phyloP scores from a whole-genome alignment of 2,888 invertebrate genomes.

The Aphidius colemani region DNA sequence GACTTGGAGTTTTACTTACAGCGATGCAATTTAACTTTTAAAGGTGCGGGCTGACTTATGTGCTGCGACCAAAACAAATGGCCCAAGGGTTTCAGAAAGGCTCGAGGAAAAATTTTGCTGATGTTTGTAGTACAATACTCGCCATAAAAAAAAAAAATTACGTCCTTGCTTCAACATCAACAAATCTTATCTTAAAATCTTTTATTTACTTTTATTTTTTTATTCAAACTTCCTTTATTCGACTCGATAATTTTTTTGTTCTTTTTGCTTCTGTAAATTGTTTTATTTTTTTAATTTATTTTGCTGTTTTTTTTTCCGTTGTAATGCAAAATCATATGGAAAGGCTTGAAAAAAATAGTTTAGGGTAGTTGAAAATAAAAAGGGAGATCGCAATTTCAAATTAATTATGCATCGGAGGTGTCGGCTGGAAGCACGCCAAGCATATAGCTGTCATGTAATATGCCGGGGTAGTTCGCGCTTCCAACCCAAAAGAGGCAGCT shows the following conservation, averaged over 20 bases:
- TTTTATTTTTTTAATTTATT: slow-evolving; percentile 22
- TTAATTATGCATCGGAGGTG: slow-evolving; percentile 37
- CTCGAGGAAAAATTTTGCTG: slow-evolving; percentile 27
- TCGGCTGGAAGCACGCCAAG: slow-evolving; percentile 33
- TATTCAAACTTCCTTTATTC: slow-evolving; percentile 10
- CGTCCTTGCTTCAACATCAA: background rate
- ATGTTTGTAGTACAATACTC: background rate
- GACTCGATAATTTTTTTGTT: slow-evolving; percentile 2
- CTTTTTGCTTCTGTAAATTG: slow-evolving; percentile 4
- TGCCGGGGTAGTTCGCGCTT: slow-evolving; percentile 25
- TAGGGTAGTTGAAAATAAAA: background rate
- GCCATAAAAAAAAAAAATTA: slow-evolving; percentile 13
- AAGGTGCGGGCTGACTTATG: slow-evolving; percentile 36
- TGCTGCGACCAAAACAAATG: slow-evolving; percentile 42
- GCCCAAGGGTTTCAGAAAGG: slow-evolving; percentile 17
- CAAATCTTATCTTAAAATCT: slow-evolving; percentile 1
- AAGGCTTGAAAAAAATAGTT: background rate
- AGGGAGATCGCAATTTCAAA: slow-evolving; percentile 18
- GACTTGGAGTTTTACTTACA: slow-evolving; percentile 1
- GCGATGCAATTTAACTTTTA: slow-evolving; percentile 44
- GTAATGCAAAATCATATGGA: background rate
- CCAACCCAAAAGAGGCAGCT: slow-evolving; percentile 45
- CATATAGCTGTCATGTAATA: slow-evolving; percentile 31
- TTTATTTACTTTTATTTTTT: background rate
- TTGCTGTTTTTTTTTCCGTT: slow-evolving; percentile 4